phyloP scores from a whole-genome alignment of 2,797 vertebrate genomes.

The Danio kyathit region DNA sequence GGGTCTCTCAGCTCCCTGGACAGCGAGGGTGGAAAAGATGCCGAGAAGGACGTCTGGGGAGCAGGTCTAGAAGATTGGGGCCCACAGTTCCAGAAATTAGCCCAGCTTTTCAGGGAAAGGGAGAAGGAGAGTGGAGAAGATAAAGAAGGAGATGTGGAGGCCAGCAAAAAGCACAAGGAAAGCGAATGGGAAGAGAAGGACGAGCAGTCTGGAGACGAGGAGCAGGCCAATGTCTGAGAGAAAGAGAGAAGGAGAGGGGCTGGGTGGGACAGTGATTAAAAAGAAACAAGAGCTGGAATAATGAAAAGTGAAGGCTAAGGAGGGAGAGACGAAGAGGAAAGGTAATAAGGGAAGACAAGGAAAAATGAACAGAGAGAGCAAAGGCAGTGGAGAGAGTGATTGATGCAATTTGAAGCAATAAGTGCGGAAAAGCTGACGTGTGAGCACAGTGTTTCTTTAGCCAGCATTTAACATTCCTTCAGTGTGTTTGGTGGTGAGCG shows the following conservation, averaged over 20 bases:
- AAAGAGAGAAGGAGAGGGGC: slow-evolving; percentile 35
- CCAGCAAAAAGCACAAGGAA: slow-evolving; percentile 29
- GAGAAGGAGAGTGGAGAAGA: slow-evolving; percentile 75
- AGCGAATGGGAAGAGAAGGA: slow-evolving; percentile 54
- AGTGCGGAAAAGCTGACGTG: slow-evolving; percentile 81
- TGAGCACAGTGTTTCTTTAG: slow-evolving; percentile 72
- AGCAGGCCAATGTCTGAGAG: slow-evolving; percentile 56
- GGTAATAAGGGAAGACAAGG: slow-evolving; percentile 82
- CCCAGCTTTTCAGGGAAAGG: slow-evolving; percentile 86
- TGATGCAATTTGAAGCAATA: slow-evolving; percentile 89
- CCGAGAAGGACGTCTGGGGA: slow-evolving; percentile 81
- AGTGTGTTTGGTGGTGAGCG: slow-evolving; percentile 72
- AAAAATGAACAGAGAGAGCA: slow-evolving; percentile 74
- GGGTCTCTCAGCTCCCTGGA: slow-evolving; percentile 88
- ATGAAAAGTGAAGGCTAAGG: slow-evolving; percentile 29
- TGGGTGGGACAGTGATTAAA: slow-evolving; percentile 63
- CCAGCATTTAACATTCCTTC: slow-evolving; percentile 76
- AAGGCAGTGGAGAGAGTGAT: slow-evolving; percentile 76
- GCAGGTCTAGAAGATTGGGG: slow-evolving; percentile 89
- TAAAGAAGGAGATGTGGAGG: slow-evolving; percentile 61
- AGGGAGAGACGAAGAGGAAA: slow-evolving; percentile 74
- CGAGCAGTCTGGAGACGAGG: slow-evolving; percentile 51
- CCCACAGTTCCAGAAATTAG: slow-evolving; percentile 86
- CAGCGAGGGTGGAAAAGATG: slow-evolving; percentile 83
- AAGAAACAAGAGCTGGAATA: slow-evolving; percentile 61